Conservation (phyloP, 2,888 invertebrate genomes). For the Phengaris arion region DNA sequence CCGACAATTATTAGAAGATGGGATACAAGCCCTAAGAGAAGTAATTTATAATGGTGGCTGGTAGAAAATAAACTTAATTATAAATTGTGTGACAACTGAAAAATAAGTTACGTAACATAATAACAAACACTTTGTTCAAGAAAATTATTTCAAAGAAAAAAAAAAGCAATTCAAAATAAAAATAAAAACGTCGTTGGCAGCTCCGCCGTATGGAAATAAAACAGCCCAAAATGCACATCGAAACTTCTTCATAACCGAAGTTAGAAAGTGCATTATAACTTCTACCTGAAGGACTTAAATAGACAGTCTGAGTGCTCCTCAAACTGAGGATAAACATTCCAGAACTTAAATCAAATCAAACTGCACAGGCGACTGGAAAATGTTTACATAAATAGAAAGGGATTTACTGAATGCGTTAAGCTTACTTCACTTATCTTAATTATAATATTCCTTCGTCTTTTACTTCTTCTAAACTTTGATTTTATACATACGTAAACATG, state of each 20-base stretch:
- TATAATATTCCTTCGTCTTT: not conserved
- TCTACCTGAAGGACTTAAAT: slow-evolving; percentile 45
- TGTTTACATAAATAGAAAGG: slow-evolving; percentile 24
- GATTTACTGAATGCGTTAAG: slow-evolving; percentile 6
- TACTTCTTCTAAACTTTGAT: too few relatives aligned
- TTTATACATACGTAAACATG: too few relatives aligned
- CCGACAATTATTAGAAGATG: too few relatives aligned
- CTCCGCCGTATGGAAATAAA: slow-evolving; percentile 31
- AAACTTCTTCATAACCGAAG: slow-evolving; percentile 47
- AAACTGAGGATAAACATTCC: slow-evolving; percentile 40
- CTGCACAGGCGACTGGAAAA: slow-evolving; percentile 29
- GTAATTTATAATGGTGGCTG: too few relatives aligned
- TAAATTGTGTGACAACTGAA: too few relatives aligned
- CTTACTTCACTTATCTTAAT: not conserved
- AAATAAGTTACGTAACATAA: too few relatives aligned
- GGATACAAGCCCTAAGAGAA: too few relatives aligned
- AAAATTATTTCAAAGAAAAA: too few relatives aligned
- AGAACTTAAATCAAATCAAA: slow-evolving; percentile 37
- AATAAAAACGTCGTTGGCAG: not conserved
- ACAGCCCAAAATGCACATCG: slow-evolving; percentile 34
- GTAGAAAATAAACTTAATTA: too few relatives aligned
- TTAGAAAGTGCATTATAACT: slow-evolving; percentile 52
- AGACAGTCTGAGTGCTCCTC: slow-evolving; percentile 43
- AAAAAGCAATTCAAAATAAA: not conserved
- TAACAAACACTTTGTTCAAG: too few relatives aligned